phyloP scores from a whole-genome alignment of 2,113 vertebrate genomes.

The Reinhardtius hippoglossoides region DNA sequence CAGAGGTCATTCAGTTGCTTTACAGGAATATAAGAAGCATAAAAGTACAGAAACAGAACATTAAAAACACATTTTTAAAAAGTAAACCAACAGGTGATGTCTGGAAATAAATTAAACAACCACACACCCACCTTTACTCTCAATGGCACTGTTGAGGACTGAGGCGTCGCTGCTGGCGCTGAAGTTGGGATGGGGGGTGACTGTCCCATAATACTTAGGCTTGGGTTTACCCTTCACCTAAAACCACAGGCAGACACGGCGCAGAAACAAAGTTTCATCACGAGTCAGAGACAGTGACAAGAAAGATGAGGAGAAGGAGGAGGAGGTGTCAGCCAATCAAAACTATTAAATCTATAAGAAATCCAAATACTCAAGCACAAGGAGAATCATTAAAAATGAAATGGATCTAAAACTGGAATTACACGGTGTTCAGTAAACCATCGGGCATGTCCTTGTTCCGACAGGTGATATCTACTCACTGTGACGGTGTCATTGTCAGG shows the following conservation, averaged over 20 bases:
- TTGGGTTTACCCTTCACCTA: conserved; percentile 62
- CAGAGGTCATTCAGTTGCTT: neutral
- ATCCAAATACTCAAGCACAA: too few relatives aligned
- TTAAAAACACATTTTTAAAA: neutral
- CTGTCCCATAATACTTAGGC: conserved; percentile 75
- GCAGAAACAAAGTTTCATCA: neutral
- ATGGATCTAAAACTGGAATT: too few relatives aligned
- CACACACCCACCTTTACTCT: conserved; percentile 82
- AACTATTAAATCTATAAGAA: too few relatives aligned
- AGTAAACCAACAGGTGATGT: too few relatives aligned
- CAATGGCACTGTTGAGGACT: conserved; percentile 86
- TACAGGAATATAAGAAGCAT: neutral
- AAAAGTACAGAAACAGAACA: neutral
- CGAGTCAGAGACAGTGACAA: neutral
- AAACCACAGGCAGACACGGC: neutral
- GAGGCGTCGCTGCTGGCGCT: conserved; percentile 83
- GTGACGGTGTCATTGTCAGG: conserved; percentile 17
- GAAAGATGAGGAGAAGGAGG: too few relatives aligned
- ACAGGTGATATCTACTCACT: conserved; percentile 42
- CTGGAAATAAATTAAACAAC: too few relatives aligned
- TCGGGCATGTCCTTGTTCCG: too few relatives aligned
- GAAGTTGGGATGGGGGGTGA: conserved; percentile 83
- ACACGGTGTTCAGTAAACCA: too few relatives aligned
- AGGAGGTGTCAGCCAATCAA: too few relatives aligned
- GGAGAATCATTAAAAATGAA: too few relatives aligned